These are phyloP conservation scores for Riparia riparia DNA, from an alignment of 2,113 vertebrate species.

Conservation along the genomic window DNA sequence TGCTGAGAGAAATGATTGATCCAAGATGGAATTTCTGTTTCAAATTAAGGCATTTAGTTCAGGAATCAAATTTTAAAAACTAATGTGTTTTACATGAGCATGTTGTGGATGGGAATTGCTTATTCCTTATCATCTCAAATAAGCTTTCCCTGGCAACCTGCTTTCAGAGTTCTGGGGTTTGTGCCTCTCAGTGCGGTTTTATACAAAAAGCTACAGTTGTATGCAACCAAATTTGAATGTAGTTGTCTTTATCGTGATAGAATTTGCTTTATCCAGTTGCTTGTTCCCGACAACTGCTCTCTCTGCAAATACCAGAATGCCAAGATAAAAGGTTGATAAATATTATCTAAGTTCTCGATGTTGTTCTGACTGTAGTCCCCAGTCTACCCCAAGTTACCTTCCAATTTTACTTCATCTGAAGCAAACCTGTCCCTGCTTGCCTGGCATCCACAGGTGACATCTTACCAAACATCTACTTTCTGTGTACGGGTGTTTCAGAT, in stretches of 20 bases:
- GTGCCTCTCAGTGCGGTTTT: background rate
- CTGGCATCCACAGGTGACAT: conserved; percentile 41
- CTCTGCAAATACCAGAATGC: background rate
- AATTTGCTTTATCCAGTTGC: background rate
- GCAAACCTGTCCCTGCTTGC: conserved; percentile 19
- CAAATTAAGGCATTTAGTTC: background rate
- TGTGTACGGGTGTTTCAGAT: conserved; percentile 38
- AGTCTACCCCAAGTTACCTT: background rate
- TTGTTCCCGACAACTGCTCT: background rate
- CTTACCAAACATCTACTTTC: conserved; percentile 28
- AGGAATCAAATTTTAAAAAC: background rate
- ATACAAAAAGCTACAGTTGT: background rate
- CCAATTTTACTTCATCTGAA: background rate
- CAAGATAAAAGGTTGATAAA: background rate
- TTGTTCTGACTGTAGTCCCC: background rate
- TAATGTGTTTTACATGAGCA: background rate
- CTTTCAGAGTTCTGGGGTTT: background rate
- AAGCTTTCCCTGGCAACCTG: background rate
- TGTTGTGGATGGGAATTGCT: background rate
- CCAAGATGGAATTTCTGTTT: background rate
- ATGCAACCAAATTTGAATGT: background rate
- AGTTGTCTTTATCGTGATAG: background rate
- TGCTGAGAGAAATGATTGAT: background rate
- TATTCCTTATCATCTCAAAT: background rate
- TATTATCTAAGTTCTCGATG: background rate